Percentiles rank a stretch among this genome's conserved stretches.
Conservation (phyloP, 2,113 vertebrate species). For the Macrotis lagotis region DNA sequence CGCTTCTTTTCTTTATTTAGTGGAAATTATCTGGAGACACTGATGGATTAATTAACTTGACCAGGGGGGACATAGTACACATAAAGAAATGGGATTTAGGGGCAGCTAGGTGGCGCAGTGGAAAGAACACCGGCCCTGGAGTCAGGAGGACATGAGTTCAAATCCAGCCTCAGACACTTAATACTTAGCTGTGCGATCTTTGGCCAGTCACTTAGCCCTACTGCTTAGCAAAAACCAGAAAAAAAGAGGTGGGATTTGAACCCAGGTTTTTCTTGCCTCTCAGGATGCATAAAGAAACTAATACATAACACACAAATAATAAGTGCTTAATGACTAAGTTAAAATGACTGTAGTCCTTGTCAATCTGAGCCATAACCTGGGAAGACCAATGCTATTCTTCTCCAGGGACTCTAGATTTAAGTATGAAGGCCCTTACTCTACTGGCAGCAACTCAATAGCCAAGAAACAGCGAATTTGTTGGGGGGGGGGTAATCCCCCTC, state of each 20-base stretch:
- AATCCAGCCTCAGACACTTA: no score
- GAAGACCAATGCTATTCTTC: not conserved
- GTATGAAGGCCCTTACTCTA: not conserved
- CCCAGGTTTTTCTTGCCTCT: not conserved
- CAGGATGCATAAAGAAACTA: not conserved
- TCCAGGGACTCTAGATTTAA: not conserved
- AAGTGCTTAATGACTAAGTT: not conserved
- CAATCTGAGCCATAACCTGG: not conserved
- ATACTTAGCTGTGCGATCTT: no score
- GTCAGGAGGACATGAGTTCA: no score
- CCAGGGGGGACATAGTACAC: no score
- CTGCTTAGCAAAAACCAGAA: no score
- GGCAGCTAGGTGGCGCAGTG: no score
- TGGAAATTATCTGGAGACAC: not conserved
- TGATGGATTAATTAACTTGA: not conserved
- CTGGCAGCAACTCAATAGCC: not conserved
- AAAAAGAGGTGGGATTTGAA: not conserved
- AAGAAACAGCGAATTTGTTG: no score
- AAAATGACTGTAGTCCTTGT: not conserved
- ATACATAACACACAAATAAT: not conserved
- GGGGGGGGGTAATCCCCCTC: no score
- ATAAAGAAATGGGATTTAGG: no score
- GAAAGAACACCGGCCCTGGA: no score
- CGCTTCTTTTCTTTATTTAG: not conserved
- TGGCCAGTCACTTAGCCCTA: no score